Conservation (phyloP, 1,140 invertebrate species). For the Drosophila kurseongensis region DNA sequence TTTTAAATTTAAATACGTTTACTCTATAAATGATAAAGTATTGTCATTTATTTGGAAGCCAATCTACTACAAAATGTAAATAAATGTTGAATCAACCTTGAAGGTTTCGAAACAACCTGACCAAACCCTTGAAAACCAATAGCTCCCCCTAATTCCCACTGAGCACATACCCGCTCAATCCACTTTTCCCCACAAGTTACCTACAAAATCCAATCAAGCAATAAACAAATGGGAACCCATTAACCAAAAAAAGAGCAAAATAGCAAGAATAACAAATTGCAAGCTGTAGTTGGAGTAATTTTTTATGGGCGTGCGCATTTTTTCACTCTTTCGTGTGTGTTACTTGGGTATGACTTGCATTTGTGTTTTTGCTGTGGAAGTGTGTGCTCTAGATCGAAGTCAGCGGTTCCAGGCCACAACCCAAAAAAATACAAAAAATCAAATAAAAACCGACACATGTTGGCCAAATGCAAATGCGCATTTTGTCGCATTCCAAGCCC, state of each 20-base stretch:
- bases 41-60: too few species aligned
- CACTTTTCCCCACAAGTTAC: not conserved
- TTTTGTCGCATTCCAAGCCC: constrained; percentile 55
- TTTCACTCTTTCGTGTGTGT: constrained; percentile 24
- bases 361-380: constrained; percentile 3
- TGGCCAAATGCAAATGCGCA: constrained; percentile 54
- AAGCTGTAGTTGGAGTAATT: constrained; percentile 34
- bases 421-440: constrained; percentile 9
- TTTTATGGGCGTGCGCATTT: constrained; percentile 39
- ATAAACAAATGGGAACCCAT: constrained; percentile 48
- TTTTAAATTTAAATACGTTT: too few species aligned
- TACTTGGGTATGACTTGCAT: constrained; percentile 6
- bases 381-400: constrained; percentile 33
- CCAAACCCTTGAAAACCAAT: not conserved
- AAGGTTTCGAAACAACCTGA: not conserved
- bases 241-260: constrained; percentile 29
- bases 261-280: constrained; percentile 46
- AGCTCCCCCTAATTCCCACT: not conserved
- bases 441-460: constrained; percentile 45
- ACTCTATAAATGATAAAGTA: too few species aligned
- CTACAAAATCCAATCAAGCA: constrained; percentile 43
- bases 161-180: not conserved
- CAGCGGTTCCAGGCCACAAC: constrained; percentile 12
- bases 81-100: not conserved
- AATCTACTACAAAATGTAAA: too few species aligned